Evolutionary conservation across 1,140 invertebrate genomes (phyloP).

Genomic region (Bombus sibiricus): DNA sequence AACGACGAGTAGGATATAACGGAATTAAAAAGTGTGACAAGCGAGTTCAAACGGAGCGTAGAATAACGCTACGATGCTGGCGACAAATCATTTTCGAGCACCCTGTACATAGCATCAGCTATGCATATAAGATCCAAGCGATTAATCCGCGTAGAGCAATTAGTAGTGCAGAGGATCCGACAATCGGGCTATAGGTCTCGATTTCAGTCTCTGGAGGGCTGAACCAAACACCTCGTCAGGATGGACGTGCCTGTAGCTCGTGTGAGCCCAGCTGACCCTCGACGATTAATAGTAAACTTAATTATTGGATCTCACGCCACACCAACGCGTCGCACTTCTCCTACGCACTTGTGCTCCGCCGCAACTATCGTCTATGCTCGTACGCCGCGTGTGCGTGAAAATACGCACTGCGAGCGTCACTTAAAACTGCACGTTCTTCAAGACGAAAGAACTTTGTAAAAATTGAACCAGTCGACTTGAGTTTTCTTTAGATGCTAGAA

Average conservation of each 20-base stretch:
- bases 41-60: too few species aligned
- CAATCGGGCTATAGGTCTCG: conserved; percentile 22
- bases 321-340: not conserved
- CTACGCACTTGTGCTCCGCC: not conserved
- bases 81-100: too few species aligned
- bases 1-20: too few species aligned
- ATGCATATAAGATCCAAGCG: conserved; percentile 3
- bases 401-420: too few species aligned
- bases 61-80: not conserved
- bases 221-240: conserved; percentile 49
- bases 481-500: too few species aligned
- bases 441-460: too few species aligned
- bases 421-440: too few species aligned
- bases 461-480: too few species aligned
- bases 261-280: conserved; percentile 74
- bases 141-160: conserved; percentile 31
- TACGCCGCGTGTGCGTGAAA: too few species aligned
- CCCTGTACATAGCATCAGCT: not conserved
- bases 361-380: too few species aligned
- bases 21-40: too few species aligned
- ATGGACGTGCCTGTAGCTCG: conserved; percentile 45
- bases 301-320: conserved; percentile 65
- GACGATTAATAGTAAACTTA: conserved; percentile 80
- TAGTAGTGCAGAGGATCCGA: conserved; percentile 31
- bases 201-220: conserved; percentile 41